phyloP scores from a whole-genome alignment of 2,888 invertebrate genomes.

The Stenodera caucasica region DNA sequence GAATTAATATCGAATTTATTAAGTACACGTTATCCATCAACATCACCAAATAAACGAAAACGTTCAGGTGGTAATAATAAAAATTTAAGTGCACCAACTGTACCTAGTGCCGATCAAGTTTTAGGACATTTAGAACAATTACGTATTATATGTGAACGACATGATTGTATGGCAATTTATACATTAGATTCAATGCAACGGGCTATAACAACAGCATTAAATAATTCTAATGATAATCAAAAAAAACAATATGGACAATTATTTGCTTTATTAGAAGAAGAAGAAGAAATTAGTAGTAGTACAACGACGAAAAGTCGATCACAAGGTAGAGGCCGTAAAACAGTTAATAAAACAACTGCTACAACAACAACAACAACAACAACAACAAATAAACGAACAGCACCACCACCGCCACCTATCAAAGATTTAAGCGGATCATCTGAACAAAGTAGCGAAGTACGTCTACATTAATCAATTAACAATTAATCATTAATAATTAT shows the following conservation, averaged over 20 bases:
- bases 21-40: constrained; percentile 81
- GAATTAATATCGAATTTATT: constrained; percentile 78
- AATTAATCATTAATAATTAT: background rate
- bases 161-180: constrained; percentile 76
- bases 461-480: constrained; percentile 4
- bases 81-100: constrained; percentile 67
- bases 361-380: constrained; percentile 52
- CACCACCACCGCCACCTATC: constrained; percentile 37
- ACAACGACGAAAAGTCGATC: constrained; percentile 64
- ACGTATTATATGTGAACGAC: constrained; percentile 71
- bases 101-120: constrained; percentile 82
- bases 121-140: constrained; percentile 91
- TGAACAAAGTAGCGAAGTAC: constrained; percentile 80
- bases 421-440: constrained; percentile 66
- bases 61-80: constrained; percentile 59
- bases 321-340: constrained; percentile 59
- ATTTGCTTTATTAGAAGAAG: constrained; percentile 87
- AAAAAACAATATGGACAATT: constrained; percentile 90
- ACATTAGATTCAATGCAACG: constrained; percentile 90
- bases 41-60: constrained; percentile 91
- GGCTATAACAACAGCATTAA: constrained; percentile 85
- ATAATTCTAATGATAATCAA: constrained; percentile 84
- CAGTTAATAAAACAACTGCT: constrained; percentile 48
- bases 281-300: constrained; percentile 69
- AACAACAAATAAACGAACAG: constrained; percentile 34